Evolutionary conservation across 2,113 vertebrate genomes (phyloP).

Genomic region (Bolborhynchus lineola): DNA sequence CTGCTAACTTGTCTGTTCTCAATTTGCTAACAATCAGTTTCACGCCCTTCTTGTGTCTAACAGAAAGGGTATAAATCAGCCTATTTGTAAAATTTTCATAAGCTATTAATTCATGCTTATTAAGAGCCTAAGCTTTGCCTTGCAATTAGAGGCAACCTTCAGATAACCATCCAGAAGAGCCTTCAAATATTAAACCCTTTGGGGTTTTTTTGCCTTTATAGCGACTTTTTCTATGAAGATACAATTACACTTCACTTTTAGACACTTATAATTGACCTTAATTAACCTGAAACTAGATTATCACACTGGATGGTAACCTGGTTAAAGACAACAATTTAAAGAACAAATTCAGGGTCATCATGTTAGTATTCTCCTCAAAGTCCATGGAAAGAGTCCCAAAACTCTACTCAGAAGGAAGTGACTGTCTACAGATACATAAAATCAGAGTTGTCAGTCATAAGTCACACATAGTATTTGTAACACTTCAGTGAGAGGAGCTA

Average conservation of each 20-base stretch:
- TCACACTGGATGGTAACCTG: not conserved
- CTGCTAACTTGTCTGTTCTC: not conserved
- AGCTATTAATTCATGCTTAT: not conserved
- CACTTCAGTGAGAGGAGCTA: not conserved
- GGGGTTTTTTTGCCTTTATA: not conserved
- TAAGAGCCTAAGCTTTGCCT: not conserved
- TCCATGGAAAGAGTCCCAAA: not conserved
- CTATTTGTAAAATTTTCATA: not conserved
- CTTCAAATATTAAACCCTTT: not conserved
- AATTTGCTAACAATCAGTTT: not conserved
- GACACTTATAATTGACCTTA: not conserved
- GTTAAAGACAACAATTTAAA: not conserved
- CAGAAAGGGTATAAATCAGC: not conserved
- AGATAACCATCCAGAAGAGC: not conserved
- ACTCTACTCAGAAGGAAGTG: not conserved
- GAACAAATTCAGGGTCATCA: not conserved
- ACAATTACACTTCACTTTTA: not conserved
- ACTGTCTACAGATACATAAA: not conserved
- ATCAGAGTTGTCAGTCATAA: not conserved
- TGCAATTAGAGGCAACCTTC: not conserved
- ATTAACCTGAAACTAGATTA: not conserved
- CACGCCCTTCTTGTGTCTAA: not conserved
- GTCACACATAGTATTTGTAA: not conserved
- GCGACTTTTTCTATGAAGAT: not conserved
- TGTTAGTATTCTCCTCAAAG: not conserved